Base-by-base conservation (phyloP, 2,888 invertebrate species). In the Leucozona laternaria region DNA sequence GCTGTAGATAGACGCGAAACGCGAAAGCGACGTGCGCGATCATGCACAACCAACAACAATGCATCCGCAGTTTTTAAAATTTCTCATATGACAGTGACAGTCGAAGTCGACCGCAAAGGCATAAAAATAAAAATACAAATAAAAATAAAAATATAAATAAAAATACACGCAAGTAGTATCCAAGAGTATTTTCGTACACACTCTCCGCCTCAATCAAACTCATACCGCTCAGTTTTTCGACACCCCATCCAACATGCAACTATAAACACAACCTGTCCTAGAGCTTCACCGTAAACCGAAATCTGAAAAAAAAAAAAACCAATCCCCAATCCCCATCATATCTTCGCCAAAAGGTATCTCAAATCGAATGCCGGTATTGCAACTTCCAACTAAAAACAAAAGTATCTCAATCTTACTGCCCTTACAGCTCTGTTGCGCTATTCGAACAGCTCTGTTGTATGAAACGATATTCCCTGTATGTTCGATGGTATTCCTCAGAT, bases 181-280 rank as follows among this genome's bases (percentile, higher is more conserved):
- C 66, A 66, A 66, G 66, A 37, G 48, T 71, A 57, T 64, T 66
- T 34, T 48, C 25, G 22, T 45, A 75, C 62, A 64, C 28, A 48
- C 31, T 43, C 40, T 45, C 66, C 3, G 34, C 11, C 64, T 15
- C 34, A 48, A 22, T 55, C 28, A 48, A 45, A 70, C 68, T 43
- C 64, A 57, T 20, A 62, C 40, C 20, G 6, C 15, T 58, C 60
- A 66, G 20, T 68, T 68, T 68, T 22, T 64, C 31, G 50, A 31
- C 60, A 75, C 62, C 76, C 62, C 58, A 34, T 40, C 60, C 71
- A 82, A 71, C 86, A 15, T 71, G 17, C 57, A 86, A 86, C 86
- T 86, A 86, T 86, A 86, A 86, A 86, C 86, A 86, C 86, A 86
- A 86, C 86, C 13, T 75, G 86, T 82, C 78, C 64, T 25, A 71